Evolutionary conservation across 2,113 vertebrate species (phyloP).

Genomic region (Aegotheles bennettii): DNA sequence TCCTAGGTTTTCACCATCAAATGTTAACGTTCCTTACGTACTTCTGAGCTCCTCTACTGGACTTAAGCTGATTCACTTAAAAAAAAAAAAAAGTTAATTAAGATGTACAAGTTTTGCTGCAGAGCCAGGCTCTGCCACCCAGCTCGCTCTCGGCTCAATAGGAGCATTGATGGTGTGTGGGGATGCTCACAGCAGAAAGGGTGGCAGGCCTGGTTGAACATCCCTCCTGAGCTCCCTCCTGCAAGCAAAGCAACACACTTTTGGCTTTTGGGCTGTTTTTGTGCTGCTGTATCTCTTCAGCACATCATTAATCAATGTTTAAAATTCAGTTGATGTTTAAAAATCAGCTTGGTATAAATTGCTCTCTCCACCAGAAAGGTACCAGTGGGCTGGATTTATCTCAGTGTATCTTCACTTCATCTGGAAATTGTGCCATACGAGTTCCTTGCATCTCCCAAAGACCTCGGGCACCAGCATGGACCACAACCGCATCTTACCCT

Average conservation of each 20-base stretch:
- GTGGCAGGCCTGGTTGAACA: not conserved
- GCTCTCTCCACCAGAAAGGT: not conserved
- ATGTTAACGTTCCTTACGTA: not conserved
- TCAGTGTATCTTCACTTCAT: not conserved
- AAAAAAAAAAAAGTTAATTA: not conserved
- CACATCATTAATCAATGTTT: not conserved
- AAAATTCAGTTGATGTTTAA: not conserved
- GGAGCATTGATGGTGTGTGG: not conserved
- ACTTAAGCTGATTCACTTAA: not conserved
- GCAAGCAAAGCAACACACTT: not conserved
- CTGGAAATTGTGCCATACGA: not conserved
- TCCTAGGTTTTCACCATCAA: not conserved
- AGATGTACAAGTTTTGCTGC: not conserved
- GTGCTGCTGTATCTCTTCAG: not conserved
- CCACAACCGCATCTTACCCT: rapidly evolving
- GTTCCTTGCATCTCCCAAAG: not conserved
- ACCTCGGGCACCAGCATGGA: not conserved
- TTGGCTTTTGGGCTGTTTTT: not conserved
- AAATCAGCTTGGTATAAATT: not conserved
- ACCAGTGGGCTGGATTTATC: not conserved
- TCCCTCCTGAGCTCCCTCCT: not conserved
- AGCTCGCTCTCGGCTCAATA: not conserved
- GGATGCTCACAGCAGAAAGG: not conserved
- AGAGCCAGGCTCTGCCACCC: slow-evolving; percentile 7
- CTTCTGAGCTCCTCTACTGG: not conserved